phyloP scores from a whole-genome alignment of 2,113 vertebrate genomes.

The Dicentrarchus labrax region DNA sequence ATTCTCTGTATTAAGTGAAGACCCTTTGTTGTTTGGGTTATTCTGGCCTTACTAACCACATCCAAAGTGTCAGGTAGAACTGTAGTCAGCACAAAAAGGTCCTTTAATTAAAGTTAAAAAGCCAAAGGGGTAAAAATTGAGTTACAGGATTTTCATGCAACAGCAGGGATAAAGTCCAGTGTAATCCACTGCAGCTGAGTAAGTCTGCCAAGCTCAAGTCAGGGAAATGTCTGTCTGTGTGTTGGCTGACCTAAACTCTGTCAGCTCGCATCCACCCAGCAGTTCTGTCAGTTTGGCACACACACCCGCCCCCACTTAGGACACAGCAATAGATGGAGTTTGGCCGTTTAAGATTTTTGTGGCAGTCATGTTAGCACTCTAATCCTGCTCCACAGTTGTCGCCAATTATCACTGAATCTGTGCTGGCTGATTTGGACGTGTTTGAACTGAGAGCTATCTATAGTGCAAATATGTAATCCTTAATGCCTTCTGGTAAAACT shows the following conservation, averaged over 20 bases:
- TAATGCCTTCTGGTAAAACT: conserved; percentile 14
- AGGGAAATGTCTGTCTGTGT: conserved; percentile 38
- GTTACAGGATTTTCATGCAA: conserved; percentile 22
- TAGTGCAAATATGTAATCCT: conserved; percentile 23
- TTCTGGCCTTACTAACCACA: conserved; percentile 1
- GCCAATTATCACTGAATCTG: conserved; percentile 54
- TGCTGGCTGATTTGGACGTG: conserved; percentile 45
- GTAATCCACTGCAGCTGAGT: conserved; percentile 49
- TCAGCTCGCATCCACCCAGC: conserved; percentile 29
- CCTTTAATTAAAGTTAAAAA: conserved; percentile 17
- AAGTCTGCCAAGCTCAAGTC: conserved; percentile 44
- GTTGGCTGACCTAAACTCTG: conserved; percentile 47
- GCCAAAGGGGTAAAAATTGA: not conserved
- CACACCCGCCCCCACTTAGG: not conserved
- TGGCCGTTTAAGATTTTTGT: conserved; percentile 36
- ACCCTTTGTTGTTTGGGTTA: conserved; percentile 1
- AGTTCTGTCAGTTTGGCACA: conserved; percentile 26
- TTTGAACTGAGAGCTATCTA: conserved; percentile 53
- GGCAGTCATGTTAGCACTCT: conserved; percentile 37
- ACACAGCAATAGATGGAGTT: conserved; percentile 28
- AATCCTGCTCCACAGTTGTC: conserved; percentile 28
- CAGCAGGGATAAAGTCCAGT: conserved; percentile 37
- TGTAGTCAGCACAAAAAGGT: conserved; percentile 16
- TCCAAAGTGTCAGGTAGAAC: not conserved
- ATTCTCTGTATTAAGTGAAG: not conserved